Percentiles rank a stretch among this genome's conserved stretches.
These are phyloP conservation scores for Laupala kohalensis DNA, from an alignment of 1,140 invertebrate species.

Conservation along the genomic window DNA sequence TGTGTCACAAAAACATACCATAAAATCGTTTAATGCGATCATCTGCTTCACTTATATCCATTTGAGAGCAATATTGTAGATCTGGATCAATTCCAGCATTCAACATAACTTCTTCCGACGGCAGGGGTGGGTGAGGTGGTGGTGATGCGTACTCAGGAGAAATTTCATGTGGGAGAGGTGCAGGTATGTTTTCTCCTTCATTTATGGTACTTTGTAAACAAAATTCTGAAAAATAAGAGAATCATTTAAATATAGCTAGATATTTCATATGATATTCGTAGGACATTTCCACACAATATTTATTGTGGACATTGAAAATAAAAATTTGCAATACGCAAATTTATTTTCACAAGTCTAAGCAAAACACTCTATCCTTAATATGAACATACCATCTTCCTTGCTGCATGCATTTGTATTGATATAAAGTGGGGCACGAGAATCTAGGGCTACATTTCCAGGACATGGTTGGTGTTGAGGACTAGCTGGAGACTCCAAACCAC, in stretches of 20 bases:
- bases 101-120: conserved; percentile 21
- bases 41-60: conserved; percentile 41
- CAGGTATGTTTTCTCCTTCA: conserved; percentile 3
- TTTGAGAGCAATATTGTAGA: conserved; percentile 17
- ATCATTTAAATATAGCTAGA: no score
- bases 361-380: background rate
- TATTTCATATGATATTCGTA: no score
- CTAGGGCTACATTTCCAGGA: conserved; percentile 2
- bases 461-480: conserved; percentile 17
- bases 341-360: no score
- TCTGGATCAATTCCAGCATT: conserved; percentile 19
- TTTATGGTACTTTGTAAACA: background rate
- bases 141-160: conserved; percentile 30
- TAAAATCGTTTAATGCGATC: conserved; percentile 43
- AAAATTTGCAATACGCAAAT: no score
- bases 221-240: no score
- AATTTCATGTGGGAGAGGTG: conserved; percentile 11
- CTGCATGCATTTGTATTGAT: conserved; percentile 29
- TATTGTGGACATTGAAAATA: no score
- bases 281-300: no score
- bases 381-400: conserved; percentile 2
- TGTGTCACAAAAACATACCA: no score
- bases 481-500: conserved; percentile 30
- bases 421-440: conserved; percentile 26
- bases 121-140: conserved; percentile 20